Evolutionary conservation across 1,140 invertebrate genomes (phyloP).

Genomic region (Sarcophaga bullata): DNA sequence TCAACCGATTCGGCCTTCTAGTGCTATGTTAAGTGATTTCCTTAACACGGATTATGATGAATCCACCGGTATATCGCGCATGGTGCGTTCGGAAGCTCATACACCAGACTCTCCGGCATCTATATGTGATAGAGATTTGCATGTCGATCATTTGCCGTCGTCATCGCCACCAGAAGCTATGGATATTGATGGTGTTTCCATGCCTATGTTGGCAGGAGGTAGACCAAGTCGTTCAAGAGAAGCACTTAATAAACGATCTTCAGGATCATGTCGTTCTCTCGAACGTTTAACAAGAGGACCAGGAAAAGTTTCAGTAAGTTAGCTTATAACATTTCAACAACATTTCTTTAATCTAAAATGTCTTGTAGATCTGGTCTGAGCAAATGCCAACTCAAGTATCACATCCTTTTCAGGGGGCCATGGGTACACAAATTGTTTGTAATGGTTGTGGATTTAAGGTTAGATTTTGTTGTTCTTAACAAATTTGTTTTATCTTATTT

Average conservation of each 20-base stretch:
- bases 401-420: conserved; percentile 81
- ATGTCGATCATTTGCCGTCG: conserved; percentile 43
- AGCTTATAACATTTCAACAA: neutral
- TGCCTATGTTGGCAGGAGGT: conserved; percentile 26
- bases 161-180: conserved; percentile 40
- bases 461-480: conserved; percentile 30
- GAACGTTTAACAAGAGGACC: conserved; percentile 64
- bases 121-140: conserved; percentile 57
- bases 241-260: conserved; percentile 56
- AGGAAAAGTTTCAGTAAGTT: conserved; percentile 59
- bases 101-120: conserved; percentile 64
- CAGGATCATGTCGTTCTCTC: conserved; percentile 64
- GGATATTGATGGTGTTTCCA: conserved; percentile 44
- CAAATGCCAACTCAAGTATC: conserved; percentile 67
- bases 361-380: conserved; percentile 57
- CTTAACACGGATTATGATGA: conserved; percentile 63
- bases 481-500: conserved; percentile 44
- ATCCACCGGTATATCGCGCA: conserved; percentile 56
- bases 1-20: conserved; percentile 59
- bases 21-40: conserved; percentile 64
- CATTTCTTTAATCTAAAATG: conserved; percentile 30
- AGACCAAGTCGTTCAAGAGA: conserved; percentile 51
- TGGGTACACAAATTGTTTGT: conserved; percentile 86
- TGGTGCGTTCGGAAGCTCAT: conserved; percentile 63
- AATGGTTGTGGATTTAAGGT: conserved; percentile 83